These are phyloP conservation scores for Latheticus oryzae DNA, from an alignment of 2,888 invertebrate genomes.

Conservation along the genomic window DNA sequence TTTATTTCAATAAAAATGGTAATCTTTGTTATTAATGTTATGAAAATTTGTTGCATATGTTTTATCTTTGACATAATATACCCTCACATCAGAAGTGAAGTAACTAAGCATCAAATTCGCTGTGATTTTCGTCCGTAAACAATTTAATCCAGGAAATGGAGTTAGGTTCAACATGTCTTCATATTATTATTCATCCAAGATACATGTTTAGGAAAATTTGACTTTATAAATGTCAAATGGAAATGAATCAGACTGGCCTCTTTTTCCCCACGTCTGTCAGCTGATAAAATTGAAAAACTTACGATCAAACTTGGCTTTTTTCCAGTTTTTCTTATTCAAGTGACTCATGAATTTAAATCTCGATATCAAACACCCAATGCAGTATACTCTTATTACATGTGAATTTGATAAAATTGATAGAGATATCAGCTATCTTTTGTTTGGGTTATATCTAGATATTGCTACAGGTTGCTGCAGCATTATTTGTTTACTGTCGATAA, in stretches of 20 bases:
- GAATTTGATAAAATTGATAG: too few relatives aligned
- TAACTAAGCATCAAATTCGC: constrained; percentile 18
- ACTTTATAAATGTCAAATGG: constrained; percentile 19
- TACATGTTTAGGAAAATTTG: constrained; percentile 16
- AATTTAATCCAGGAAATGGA: constrained; percentile 25
- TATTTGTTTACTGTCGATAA: too few relatives aligned
- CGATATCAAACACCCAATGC: too few relatives aligned
- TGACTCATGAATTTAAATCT: constrained; percentile 18
- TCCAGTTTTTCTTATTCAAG: constrained; percentile 24
- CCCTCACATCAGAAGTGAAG: constrained; percentile 10
- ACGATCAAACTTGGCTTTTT: constrained; percentile 18
- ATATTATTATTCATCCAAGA: constrained; percentile 23
- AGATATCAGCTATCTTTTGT: constrained; percentile 17
- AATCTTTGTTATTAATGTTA: too few relatives aligned
- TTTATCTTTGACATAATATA: too few relatives aligned
- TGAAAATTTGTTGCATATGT: too few relatives aligned
- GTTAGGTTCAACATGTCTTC: constrained; percentile 20
- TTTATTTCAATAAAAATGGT: too few relatives aligned
- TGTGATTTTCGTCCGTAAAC: constrained; percentile 18
- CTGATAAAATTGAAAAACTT: constrained; percentile 36
- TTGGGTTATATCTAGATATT: constrained; percentile 19
- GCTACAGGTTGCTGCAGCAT: background rate
- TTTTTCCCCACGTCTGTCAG: constrained; percentile 17
- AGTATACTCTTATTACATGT: too few relatives aligned
- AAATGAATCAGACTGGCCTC: constrained; percentile 25